These are phyloP conservation scores for Drosophila gaucha DNA, from an alignment of 2,888 invertebrate species.

Conservation along the genomic window DNA sequence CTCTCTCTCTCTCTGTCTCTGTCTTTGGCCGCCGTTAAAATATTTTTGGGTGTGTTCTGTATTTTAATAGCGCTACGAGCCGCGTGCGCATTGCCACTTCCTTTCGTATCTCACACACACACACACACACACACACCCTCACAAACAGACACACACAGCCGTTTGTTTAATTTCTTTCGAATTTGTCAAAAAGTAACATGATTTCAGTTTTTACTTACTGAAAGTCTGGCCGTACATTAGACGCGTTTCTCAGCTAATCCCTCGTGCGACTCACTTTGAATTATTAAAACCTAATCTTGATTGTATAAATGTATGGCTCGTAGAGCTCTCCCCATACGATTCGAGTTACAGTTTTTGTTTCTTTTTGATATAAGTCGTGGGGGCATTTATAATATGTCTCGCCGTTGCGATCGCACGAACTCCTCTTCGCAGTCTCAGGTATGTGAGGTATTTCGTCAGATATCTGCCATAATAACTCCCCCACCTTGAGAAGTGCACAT, in stretches of 20 bases:
- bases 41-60: constrained; percentile 81
- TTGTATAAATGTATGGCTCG: constrained; percentile 48
- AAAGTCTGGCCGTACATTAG: constrained; percentile 45
- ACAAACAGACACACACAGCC: constrained; percentile 9
- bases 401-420: constrained; percentile 75
- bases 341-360: constrained; percentile 44
- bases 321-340: constrained; percentile 15
- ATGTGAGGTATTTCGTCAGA: constrained; percentile 50
- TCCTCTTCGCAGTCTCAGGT: constrained; percentile 60
- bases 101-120: constrained; percentile 59
- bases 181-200: constrained; percentile 78
- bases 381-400: constrained; percentile 61
- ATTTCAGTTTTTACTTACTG: constrained; percentile 72
- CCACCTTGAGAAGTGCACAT: constrained; percentile 54
- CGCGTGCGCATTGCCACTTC: constrained; percentile 71
- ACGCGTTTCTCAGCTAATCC: constrained; percentile 72
- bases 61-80: constrained; percentile 73
- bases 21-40: constrained; percentile 66
- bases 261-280: constrained; percentile 72
- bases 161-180: constrained; percentile 72
- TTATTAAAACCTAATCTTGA: constrained; percentile 79
- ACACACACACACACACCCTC: constrained; percentile 16
- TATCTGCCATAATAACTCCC: constrained; percentile 38
- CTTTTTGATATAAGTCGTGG: constrained; percentile 14
- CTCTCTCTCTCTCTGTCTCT: constrained; percentile 25